phyloP scores from a whole-genome alignment of 1,140 invertebrate genomes.

The Ips nitidus region DNA sequence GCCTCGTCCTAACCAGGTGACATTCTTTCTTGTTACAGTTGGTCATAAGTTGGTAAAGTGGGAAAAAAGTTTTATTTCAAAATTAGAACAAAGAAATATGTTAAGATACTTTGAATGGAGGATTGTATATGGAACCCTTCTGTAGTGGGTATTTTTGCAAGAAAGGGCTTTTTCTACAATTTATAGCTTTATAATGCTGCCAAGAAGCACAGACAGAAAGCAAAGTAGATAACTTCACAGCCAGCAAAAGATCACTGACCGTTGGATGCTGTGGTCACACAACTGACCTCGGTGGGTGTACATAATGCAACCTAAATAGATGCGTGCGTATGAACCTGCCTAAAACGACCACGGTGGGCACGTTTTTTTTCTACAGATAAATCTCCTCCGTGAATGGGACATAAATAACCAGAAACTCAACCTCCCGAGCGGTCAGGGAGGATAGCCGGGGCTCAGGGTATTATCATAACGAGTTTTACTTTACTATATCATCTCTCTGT shows the following conservation, averaged over 20 bases:
- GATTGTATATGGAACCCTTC: no score
- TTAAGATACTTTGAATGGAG: no score
- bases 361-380: slow-evolving; percentile 42
- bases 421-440: slow-evolving; percentile 37
- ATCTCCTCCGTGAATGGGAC: slow-evolving; percentile 46
- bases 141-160: no score
- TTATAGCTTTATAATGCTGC: no score
- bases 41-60: no score
- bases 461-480: slow-evolving; percentile 53
- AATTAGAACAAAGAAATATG: no score
- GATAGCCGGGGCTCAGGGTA: slow-evolving; percentile 34
- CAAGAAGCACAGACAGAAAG: no score
- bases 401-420: slow-evolving; percentile 51
- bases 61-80: no score
- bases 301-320: slow-evolving; percentile 19
- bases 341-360: slow-evolving; percentile 27
- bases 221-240: no score
- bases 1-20: slow-evolving; percentile 22
- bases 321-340: slow-evolving; percentile 18
- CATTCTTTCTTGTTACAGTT: not conserved
- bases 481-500: slow-evolving; percentile 52
- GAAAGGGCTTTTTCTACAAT: no score
- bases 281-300: slow-evolving; percentile 17
- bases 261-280: not conserved
- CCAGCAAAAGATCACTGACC: not conserved